Conservation (phyloP, 1,140 invertebrate species). For the Calephelis nemesis region DNA sequence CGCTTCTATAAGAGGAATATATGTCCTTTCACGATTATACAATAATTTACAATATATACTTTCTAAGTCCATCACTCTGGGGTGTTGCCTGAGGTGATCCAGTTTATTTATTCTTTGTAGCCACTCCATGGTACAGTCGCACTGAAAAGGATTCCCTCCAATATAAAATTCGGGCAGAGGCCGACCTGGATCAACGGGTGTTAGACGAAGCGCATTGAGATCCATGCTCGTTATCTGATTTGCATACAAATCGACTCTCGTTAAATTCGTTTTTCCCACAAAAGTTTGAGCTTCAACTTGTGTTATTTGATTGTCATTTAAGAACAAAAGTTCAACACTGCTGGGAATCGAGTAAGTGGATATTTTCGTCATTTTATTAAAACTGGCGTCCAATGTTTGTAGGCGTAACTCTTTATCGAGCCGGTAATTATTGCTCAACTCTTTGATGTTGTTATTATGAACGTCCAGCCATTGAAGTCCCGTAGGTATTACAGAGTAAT, state of each 20-base stretch:
- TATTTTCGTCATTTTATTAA: constrained; percentile 88
- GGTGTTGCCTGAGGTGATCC: constrained; percentile 87
- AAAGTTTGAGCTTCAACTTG: constrained; percentile 90
- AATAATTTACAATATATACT: constrained; percentile 94
- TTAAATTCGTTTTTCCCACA: constrained; percentile 89
- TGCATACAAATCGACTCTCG: constrained; percentile 90
- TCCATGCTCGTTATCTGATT: constrained; percentile 92
- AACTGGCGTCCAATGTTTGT: constrained; percentile 90
- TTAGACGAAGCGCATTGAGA: constrained; percentile 87
- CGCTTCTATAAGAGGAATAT: constrained; percentile 90
- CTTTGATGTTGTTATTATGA: constrained; percentile 91
- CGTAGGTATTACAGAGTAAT: constrained; percentile 90
- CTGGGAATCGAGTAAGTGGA: constrained; percentile 86
- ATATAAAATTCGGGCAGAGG: constrained; percentile 92
- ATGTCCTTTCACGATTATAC: constrained; percentile 89
- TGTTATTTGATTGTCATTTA: constrained; percentile 91
- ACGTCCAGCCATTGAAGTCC: constrained; percentile 94
- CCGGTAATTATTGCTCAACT: constrained; percentile 88
- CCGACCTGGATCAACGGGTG: constrained; percentile 84
- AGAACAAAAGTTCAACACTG: constrained; percentile 87
- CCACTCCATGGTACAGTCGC: constrained; percentile 94
- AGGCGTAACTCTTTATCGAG: constrained; percentile 84
- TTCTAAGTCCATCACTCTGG: constrained; percentile 93
- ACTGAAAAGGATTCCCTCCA: constrained; percentile 92
- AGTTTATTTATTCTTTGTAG: constrained; percentile 90